Base-by-base conservation (phyloP, 2,888 invertebrate species). In the Agriopis leucophaearia region DNA sequence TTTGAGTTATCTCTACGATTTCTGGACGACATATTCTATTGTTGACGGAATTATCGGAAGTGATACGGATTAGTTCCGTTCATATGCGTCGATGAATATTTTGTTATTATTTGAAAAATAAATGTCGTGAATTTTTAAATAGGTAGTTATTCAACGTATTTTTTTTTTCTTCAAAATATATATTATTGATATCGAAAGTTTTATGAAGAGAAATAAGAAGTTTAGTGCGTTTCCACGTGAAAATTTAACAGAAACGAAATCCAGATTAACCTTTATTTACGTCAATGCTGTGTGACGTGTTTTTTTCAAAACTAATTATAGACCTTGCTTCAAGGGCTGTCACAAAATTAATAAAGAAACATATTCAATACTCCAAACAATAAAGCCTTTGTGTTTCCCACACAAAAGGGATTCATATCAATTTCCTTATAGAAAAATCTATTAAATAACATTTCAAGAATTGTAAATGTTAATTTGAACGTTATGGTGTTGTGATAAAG, bases 41-140 rank as follows among this genome's bases (percentile, higher is more conserved):
- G 88, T 90, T 77, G 77, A 69, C 72, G 79, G 80, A 69, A 72
- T 81, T 83, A 80, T 88, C 89, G 88, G 88, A 90, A 90, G 88
- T 88, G 83, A 83, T 78, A 78, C 85, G 87, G 89, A 92, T 92
- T 91, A 90, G 88, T 86, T 87, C 82, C 86, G 87, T 85, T 0
- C 60, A 79, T 79, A 85, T 81, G 85, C 81, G 76, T 81, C 82
- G 78, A 74, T 83, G 84, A 78, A 79, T 81, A 80, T 83, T 68
- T n/a, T n/a, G n/a, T n/a, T 62, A 61, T 62, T 68, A 59, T 68
- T 59, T 48, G 42, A 16, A 38, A 36, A 42, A 47, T 7, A 48
- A 60, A 60, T 44, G 42, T 55, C n/a, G 48, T 52, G 15, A 35
- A 59, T 63, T 63, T 52, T 51, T 54, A 58, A 65, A 40, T 50